Conservation (phyloP, 2,888 invertebrate species). For the Metellina segmentata region DNA sequence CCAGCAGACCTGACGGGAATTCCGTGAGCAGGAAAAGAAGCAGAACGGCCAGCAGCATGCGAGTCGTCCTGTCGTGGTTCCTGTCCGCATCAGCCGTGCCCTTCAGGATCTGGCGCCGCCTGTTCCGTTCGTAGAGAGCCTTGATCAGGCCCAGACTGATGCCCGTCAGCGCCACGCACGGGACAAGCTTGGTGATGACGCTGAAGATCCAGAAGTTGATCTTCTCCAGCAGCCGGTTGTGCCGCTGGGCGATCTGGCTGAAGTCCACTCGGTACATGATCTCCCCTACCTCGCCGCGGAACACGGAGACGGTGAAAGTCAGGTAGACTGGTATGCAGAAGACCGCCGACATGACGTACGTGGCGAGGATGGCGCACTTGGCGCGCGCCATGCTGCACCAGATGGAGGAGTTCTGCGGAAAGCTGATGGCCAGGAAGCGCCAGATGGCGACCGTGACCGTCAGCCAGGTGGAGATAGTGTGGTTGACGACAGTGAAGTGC, state of each 20-base stretch:
- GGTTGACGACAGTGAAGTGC: slow-evolving; percentile 91
- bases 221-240: slow-evolving; percentile 82
- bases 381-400: slow-evolving; percentile 89
- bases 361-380: slow-evolving; percentile 87
- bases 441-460: slow-evolving; percentile 96
- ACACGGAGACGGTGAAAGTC: slow-evolving; percentile 85
- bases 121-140: slow-evolving; percentile 78
- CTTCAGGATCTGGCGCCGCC: slow-evolving; percentile 78
- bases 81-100: slow-evolving; percentile 71
- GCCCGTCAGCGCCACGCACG: slow-evolving; percentile 91
- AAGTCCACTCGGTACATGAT: slow-evolving; percentile 83
- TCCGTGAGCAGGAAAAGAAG: slow-evolving; percentile 93
- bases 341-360: slow-evolving; percentile 91
- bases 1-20: slow-evolving; percentile 89
- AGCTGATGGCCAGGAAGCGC: slow-evolving; percentile 89
- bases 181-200: slow-evolving; percentile 94
- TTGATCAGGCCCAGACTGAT: slow-evolving; percentile 81
- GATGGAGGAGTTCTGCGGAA: slow-evolving; percentile 75
- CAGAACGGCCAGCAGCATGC: slow-evolving; percentile 93
- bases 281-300: slow-evolving; percentile 37
- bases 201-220: slow-evolving; percentile 95
- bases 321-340: slow-evolving; percentile 93
- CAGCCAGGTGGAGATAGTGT: slow-evolving; percentile 95
- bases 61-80: slow-evolving; percentile 88
- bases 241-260: slow-evolving; percentile 85